Evolutionary conservation across 2,113 vertebrate genomes (phyloP).

Genomic region (Coryphaenoides rupestris): DNA sequence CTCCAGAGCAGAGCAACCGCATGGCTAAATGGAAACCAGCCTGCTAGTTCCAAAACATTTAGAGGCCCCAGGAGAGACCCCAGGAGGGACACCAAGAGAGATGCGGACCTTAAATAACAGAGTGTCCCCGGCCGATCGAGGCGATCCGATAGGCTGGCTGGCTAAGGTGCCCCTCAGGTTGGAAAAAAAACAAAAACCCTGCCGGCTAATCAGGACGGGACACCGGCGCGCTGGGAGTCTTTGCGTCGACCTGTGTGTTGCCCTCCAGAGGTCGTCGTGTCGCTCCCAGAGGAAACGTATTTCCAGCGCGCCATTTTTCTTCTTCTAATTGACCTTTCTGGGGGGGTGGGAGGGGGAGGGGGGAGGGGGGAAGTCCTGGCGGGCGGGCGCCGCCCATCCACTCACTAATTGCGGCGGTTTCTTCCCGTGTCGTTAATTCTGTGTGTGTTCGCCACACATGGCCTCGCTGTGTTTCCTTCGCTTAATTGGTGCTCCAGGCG

Average conservation of each 20-base stretch:
- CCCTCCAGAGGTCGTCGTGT: conserved; percentile 21
- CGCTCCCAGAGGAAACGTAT: conserved; percentile 11
- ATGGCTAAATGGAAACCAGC: no score
- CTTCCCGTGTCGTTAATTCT: conserved; percentile 41
- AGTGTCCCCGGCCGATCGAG: no score
- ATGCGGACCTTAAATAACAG: no score
- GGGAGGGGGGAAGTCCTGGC: background rate
- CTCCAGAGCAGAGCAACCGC: no score
- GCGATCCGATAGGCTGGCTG: no score
- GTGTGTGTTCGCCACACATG: conserved; percentile 35
- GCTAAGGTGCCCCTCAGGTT: no score
- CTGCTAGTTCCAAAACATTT: no score
- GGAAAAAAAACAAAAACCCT: no score
- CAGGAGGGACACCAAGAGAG: no score
- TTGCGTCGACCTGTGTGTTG: background rate
- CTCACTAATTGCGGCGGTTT: conserved; percentile 31
- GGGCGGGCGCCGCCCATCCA: background rate
- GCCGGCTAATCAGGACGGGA: background rate
- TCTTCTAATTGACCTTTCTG: conserved; percentile 38
- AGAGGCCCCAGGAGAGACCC: no score
- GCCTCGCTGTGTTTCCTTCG: conserved; percentile 45
- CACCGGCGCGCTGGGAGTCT: background rate
- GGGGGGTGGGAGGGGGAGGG: background rate
- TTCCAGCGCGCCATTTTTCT: conserved; percentile 19
- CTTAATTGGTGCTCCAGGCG: conserved; percentile 65